Evolutionary conservation across 2,113 vertebrate genomes (phyloP).

Genomic region (Phyllopteryx taeniolatus): DNA sequence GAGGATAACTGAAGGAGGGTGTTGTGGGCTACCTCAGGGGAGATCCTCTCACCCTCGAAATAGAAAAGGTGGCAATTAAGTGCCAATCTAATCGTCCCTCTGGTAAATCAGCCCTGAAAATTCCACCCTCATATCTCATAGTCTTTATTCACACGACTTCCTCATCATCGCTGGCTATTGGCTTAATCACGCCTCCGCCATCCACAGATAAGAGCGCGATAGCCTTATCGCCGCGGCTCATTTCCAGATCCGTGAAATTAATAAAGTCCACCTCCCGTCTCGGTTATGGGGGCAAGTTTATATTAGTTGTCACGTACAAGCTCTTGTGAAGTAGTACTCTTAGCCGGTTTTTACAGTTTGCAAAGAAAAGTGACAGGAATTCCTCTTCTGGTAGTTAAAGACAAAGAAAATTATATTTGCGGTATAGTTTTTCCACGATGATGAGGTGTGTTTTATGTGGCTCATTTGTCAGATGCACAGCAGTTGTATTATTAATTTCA

Average conservation of each 20-base stretch:
- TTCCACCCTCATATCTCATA: constrained; percentile 61
- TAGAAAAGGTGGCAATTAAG: constrained; percentile 70
- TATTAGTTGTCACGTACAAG: constrained; percentile 49
- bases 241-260: constrained; percentile 74
- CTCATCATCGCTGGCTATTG: constrained; percentile 67
- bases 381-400: background rate
- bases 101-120: constrained; percentile 66
- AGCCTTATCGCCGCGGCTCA: constrained; percentile 71
- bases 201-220: constrained; percentile 69
- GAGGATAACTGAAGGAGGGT: background rate
- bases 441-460: constrained; percentile 44
- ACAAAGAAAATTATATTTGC: constrained; percentile 13
- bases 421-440: constrained; percentile 36
- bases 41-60: constrained; percentile 56
- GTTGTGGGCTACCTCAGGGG: constrained; percentile 17
- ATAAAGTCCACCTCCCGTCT: constrained; percentile 66
- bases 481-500: constrained; percentile 44
- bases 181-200: constrained; percentile 69
- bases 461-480: constrained; percentile 39
- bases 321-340: constrained; percentile 31
- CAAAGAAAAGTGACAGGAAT: background rate
- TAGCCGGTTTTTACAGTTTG: constrained; percentile 14
- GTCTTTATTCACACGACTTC: constrained; percentile 48
- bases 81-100: constrained; percentile 66
- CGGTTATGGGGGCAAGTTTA: constrained; percentile 53